phyloP scores from a whole-genome alignment of 2,113 vertebrate genomes.

The Microtus pennsylvanicus region DNA sequence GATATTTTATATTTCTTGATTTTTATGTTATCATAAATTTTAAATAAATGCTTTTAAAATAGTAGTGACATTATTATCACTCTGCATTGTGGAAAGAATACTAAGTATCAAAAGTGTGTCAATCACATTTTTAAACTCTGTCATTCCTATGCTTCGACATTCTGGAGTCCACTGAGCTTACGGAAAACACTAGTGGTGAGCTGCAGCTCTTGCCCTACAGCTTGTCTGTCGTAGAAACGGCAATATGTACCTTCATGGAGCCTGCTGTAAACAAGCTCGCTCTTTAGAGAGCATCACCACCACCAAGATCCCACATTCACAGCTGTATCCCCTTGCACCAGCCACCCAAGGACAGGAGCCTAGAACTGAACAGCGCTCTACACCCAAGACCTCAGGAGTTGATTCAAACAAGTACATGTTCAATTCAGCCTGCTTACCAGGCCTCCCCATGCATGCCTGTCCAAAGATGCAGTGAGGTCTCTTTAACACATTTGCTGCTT shows the following conservation, averaged over 20 bases:
- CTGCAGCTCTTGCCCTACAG: too few species aligned
- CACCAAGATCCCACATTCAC: background rate
- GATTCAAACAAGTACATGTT: background rate
- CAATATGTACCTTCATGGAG: too few species aligned
- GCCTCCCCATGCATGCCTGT: background rate
- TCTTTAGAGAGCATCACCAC: background rate
- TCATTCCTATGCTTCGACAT: background rate
- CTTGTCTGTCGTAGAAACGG: background rate
- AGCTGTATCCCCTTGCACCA: background rate
- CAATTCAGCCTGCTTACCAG: too few species aligned
- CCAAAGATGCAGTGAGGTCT: background rate
- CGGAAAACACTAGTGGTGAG: background rate
- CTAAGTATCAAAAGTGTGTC: background rate
- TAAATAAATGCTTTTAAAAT: background rate
- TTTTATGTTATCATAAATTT: background rate
- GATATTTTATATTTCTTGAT: background rate
- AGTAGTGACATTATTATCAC: background rate
- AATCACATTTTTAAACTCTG: background rate
- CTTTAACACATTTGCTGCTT: too few species aligned
- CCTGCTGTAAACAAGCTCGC: background rate
- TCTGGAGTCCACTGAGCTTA: background rate
- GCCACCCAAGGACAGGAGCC: rapidly evolving
- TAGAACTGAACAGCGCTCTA: background rate
- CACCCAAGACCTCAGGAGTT: rapidly evolving
- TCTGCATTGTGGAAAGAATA: background rate